Evolutionary conservation across 2,113 vertebrate species (phyloP).

Genomic region (Micronycteris hirsuta): DNA sequence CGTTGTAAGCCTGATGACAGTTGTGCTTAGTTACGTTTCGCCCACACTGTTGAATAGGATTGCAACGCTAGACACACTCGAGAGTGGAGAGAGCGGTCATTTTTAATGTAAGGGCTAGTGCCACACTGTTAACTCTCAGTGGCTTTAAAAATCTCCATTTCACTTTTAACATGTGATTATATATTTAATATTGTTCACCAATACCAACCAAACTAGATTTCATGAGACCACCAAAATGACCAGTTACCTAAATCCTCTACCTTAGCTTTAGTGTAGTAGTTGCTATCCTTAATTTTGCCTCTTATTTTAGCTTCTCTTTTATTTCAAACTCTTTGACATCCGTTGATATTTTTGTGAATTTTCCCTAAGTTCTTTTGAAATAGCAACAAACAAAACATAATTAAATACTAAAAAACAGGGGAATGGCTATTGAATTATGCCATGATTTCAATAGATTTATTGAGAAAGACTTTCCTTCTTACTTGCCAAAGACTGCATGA

Average conservation of each 20-base stretch:
- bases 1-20: background rate
- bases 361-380: background rate
- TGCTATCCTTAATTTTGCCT: background rate
- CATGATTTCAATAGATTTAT: constrained; percentile 46
- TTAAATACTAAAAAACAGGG: constrained; percentile 49
- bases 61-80: background rate
- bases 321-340: background rate
- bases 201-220: background rate
- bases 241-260: background rate
- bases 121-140: background rate
- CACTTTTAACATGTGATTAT: background rate
- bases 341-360: constrained; percentile 9
- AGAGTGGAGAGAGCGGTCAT: background rate
- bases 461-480: background rate
- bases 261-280: background rate
- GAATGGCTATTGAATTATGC: constrained; percentile 43
- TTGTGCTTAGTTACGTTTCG: background rate
- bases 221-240: background rate
- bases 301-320: background rate
- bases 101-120: background rate
- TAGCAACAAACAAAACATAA: constrained; percentile 23
- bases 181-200: background rate
- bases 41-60: background rate
- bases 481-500: constrained; percentile 20
- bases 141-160: background rate